Conservation (phyloP, 1,140 invertebrate species). For the Zaprionus inermis region DNA sequence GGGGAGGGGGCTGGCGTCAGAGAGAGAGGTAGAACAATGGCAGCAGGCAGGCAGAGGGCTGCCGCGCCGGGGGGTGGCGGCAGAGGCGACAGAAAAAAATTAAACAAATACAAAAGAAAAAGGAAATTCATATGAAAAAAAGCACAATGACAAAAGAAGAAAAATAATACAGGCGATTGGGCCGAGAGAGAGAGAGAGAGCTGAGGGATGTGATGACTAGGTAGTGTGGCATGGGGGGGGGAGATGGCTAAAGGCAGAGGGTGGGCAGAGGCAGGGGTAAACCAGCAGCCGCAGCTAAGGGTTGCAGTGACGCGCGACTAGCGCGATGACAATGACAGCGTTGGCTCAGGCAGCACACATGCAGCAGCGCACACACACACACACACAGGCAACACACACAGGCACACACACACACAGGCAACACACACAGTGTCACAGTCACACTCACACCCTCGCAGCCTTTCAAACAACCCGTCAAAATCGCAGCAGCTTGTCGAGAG, state of each 20-base stretch:
- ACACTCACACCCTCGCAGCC: slow-evolving; percentile 8
- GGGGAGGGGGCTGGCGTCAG: not conserved
- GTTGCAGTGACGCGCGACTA: slow-evolving; percentile 70
- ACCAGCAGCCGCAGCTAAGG: slow-evolving; percentile 29
- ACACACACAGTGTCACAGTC: not conserved
- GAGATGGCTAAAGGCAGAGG: not conserved
- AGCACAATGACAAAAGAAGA: slow-evolving; percentile 79
- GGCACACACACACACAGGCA: not conserved
- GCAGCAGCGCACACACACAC: too few species aligned
- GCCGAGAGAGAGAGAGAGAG: slow-evolving; percentile 15
- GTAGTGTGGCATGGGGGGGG: not conserved
- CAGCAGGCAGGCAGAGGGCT: not conserved
- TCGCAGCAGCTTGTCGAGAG: slow-evolving; percentile 52
- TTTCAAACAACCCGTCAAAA: slow-evolving; percentile 43
- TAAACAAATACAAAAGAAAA: slow-evolving; percentile 83
- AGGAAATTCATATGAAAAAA: slow-evolving; percentile 63
- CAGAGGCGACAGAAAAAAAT: slow-evolving; percentile 76
- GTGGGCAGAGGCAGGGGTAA: not conserved
- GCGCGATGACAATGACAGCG: slow-evolving; percentile 69
- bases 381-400: slow-evolving; percentile 60
- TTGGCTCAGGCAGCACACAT: not conserved
- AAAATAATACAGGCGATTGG: slow-evolving; percentile 73
- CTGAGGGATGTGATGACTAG: slow-evolving; percentile 36
- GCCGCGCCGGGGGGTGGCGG: slow-evolving; percentile 27
- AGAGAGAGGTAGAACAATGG: slow-evolving; percentile 30